A percentile compares a stretch with the other conserved stretches of the same genome.
Evolutionary conservation across 2,113 vertebrate species (phyloP).

Genomic region (Carollia perspicillata): DNA sequence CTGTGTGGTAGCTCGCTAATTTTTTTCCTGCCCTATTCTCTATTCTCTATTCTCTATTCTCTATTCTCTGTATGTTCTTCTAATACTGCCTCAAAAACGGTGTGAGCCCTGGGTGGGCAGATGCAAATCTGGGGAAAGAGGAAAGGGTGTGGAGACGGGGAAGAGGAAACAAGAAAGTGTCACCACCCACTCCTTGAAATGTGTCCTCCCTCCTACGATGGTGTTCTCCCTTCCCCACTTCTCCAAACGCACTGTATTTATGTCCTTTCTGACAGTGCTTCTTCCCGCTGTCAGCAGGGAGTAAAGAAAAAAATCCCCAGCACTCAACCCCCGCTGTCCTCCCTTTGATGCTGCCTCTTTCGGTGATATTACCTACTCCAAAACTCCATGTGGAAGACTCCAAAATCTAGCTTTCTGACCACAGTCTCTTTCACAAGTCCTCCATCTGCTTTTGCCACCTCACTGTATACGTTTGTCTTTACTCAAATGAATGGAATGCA

Average conservation of each 20-base stretch:
- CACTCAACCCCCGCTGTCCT: neutral
- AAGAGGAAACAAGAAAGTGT: rapidly evolving
- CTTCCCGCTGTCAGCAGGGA: neutral
- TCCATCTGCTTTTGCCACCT: neutral
- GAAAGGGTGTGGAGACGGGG: rapidly evolving
- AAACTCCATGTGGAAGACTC: neutral
- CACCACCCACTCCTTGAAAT: neutral
- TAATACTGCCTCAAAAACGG: neutral
- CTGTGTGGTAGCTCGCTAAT: neutral
- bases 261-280: neutral
- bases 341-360: neutral
- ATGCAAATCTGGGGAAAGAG: neutral
- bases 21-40: neutral
- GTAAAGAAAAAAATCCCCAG: neutral
- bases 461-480: neutral
- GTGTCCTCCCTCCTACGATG: neutral
- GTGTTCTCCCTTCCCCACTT: neutral
- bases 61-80: neutral
- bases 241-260: neutral
- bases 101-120: neutral
- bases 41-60: neutral
- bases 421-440: neutral
- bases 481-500: neutral
- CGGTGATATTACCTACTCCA: neutral
- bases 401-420: neutral